Percentiles rank a stretch among this genome's conserved stretches.
These are phyloP conservation scores for Drosophila grimshawi DNA, from an alignment of 1,140 invertebrate species.

Conservation along the genomic window DNA sequence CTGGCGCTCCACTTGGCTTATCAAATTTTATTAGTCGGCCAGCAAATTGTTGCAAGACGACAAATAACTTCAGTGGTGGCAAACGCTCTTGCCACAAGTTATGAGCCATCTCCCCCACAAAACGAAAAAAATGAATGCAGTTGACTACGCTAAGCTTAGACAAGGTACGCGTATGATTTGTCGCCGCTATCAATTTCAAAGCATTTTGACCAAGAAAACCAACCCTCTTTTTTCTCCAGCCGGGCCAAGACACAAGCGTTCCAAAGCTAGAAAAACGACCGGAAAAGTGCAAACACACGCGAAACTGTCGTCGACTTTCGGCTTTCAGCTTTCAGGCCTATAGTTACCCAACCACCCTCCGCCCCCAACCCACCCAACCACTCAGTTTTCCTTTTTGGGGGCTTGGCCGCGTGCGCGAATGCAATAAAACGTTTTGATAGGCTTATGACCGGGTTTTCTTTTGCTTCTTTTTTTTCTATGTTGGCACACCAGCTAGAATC, in stretches of 20 bases:
- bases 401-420: slow-evolving; percentile 66
- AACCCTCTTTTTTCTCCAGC: slow-evolving; percentile 33
- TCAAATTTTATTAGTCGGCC: slow-evolving; percentile 81
- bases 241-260: slow-evolving; percentile 29
- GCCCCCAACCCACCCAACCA: neutral
- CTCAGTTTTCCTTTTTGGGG: slow-evolving; percentile 12
- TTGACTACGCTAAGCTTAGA: slow-evolving; percentile 15
- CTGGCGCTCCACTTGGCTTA: slow-evolving; percentile 76
- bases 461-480: slow-evolving; percentile 8
- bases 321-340: neutral
- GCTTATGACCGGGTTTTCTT: slow-evolving; percentile 57
- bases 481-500: slow-evolving; percentile 23
- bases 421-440: slow-evolving; percentile 79
- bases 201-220: slow-evolving; percentile 57
- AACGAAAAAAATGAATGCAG: slow-evolving; percentile 33
- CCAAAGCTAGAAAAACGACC: slow-evolving; percentile 65
- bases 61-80: slow-evolving; percentile 62
- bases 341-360: neutral
- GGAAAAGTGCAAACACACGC: slow-evolving; percentile 82
- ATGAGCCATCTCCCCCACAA: slow-evolving; percentile 55
- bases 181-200: slow-evolving; percentile 76
- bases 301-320: slow-evolving; percentile 65
- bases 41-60: slow-evolving; percentile 74
- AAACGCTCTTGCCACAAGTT: slow-evolving; percentile 9
- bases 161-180: slow-evolving; percentile 72